phyloP scores from a whole-genome alignment of 1,140 invertebrate genomes.

The Monochamus saltuarius region DNA sequence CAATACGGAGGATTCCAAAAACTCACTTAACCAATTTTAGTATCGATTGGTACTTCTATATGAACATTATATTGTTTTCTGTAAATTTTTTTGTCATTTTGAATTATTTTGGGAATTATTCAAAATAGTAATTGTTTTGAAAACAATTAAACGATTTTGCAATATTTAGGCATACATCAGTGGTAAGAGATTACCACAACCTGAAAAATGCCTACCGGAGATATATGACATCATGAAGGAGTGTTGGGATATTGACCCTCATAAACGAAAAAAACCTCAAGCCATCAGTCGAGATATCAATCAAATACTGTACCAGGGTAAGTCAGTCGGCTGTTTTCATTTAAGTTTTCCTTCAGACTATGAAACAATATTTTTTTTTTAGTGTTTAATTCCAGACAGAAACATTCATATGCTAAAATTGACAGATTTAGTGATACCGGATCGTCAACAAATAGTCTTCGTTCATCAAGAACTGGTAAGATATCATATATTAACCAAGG shows the following conservation, averaged over 20 bases:
- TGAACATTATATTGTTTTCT: too few relatives aligned
- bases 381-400: conserved; percentile 63
- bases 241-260: conserved; percentile 81
- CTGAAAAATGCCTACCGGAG: conserved; percentile 74
- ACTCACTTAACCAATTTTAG: too few relatives aligned
- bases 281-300: conserved; percentile 81
- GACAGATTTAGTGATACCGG: conserved; percentile 25
- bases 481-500: conserved; percentile 2
- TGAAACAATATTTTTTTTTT: conserved; percentile 34
- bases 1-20: too few relatives aligned
- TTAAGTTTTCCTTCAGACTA: neutral
- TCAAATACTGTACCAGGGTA: conserved; percentile 74
- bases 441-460: conserved; percentile 42
- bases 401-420: conserved; percentile 61
- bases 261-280: conserved; percentile 72
- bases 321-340: conserved; percentile 2
- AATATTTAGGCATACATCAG: conserved; percentile 62
- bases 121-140: conserved; percentile 12
- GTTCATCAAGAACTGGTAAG: conserved; percentile 44
- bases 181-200: conserved; percentile 73
- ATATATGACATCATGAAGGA: conserved; percentile 83
- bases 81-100: too few relatives aligned
- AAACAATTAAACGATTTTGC: too few relatives aligned
- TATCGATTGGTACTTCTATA: too few relatives aligned
- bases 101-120: neutral